Conservation (phyloP, 2,888 invertebrate genomes). For the Acanthosepion lycidas region DNA sequence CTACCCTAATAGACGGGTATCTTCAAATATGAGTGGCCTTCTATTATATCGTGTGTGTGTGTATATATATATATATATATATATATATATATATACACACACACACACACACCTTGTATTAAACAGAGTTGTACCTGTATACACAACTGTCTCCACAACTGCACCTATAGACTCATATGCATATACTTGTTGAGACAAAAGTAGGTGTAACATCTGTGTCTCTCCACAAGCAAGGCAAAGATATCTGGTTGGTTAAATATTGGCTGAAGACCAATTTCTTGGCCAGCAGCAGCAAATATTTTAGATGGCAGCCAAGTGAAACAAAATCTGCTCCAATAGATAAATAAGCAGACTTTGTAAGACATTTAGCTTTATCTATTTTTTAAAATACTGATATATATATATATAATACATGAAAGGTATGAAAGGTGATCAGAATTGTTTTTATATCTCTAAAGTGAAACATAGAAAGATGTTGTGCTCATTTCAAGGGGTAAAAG, state of each 20-base stretch:
- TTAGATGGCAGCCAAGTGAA: slow-evolving; percentile 1
- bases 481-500: not conserved
- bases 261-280: not conserved
- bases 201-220: not conserved
- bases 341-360: not conserved
- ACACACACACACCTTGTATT: not conserved
- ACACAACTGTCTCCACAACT: not conserved
- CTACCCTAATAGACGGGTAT: too few relatives aligned
- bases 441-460: not conserved
- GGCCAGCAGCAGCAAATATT: not conserved
- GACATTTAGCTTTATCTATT: not conserved
- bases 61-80: too few relatives aligned
- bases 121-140: not conserved
- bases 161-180: not conserved
- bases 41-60: too few relatives aligned
- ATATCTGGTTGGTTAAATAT: not conserved
- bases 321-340: not conserved
- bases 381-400: not conserved
- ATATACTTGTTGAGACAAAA: not conserved
- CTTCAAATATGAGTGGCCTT: too few relatives aligned
- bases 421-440: not conserved
- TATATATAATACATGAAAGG: not conserved
- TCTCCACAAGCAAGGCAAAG: not conserved
- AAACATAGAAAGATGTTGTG: not conserved
- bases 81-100: too few relatives aligned